Percentiles rank a stretch among this genome's conserved stretches.
These are phyloP conservation scores for Dallia pectoralis DNA, from an alignment of 2,797 vertebrate genomes.

Conservation along the genomic window DNA sequence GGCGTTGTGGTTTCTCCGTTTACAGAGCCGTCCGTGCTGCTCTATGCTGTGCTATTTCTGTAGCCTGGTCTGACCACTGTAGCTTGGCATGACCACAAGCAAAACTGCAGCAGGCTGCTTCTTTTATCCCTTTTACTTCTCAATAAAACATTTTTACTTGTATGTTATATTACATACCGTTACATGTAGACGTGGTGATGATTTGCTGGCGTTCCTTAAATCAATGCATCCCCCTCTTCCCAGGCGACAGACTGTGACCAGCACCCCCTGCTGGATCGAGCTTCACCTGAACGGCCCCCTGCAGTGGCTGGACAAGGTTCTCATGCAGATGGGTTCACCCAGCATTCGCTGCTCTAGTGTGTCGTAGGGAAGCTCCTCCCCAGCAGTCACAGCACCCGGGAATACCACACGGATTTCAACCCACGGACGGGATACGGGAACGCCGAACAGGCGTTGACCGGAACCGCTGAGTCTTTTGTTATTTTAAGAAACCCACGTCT, in stretches of 20 bases:
- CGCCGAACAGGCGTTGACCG: constrained; percentile 30
- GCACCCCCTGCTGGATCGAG: constrained; percentile 99
- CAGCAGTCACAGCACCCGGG: constrained; percentile 20
- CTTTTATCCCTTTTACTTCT: no score
- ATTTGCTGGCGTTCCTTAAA: no score
- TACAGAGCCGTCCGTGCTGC: no score
- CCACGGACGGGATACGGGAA: constrained; percentile 22
- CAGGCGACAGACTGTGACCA: constrained; percentile 97
- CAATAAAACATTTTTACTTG: no score
- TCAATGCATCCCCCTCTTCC: constrained; percentile 13
- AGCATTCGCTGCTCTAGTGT: constrained; percentile 95
- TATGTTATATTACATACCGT: no score
- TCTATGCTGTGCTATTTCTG: no score
- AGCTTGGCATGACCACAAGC: no score
- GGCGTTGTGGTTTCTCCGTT: neutral
- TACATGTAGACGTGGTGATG: no score
- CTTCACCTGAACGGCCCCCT: constrained; percentile 96
- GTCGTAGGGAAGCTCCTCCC: constrained; percentile 68
- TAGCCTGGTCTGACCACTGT: no score
- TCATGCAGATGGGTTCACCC: constrained; percentile 98
- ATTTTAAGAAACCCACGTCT: constrained; percentile 35
- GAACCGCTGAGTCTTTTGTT: constrained; percentile 5
- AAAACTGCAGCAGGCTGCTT: no score
- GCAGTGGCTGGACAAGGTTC: constrained; percentile 98
- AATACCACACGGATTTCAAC: constrained; percentile 37